Evolutionary conservation across 2,113 vertebrate species (phyloP).

Genomic region (Holacanthus passer): DNA sequence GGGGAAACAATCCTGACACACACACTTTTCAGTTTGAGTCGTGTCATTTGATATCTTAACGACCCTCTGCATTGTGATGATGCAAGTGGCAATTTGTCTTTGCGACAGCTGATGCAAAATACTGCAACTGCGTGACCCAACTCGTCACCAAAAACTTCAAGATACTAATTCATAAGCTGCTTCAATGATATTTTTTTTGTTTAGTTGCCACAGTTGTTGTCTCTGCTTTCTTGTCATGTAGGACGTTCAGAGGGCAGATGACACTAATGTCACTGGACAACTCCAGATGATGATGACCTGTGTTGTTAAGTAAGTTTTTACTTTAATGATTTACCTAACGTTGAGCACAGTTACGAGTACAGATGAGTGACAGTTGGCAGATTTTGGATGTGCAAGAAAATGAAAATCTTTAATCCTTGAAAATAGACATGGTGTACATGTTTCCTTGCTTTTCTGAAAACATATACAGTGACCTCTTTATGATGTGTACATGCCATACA

Average conservation of each 20-base stretch:
- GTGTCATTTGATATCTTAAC: constrained; percentile 10
- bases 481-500: not conserved
- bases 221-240: not conserved
- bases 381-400: too few species aligned
- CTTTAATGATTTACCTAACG: not conserved
- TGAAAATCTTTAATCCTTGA: not conserved
- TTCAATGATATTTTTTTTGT: not conserved
- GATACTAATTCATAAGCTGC: not conserved
- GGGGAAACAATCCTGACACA: not conserved
- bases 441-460: too few species aligned
- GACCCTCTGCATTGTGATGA: constrained; percentile 12
- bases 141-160: not conserved
- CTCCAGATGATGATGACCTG: not conserved
- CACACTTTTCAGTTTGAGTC: constrained; percentile 3
- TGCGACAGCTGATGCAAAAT: constrained; percentile 36
- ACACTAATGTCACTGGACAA: not conserved
- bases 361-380: not conserved
- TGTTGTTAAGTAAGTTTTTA: too few species aligned
- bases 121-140: constrained; percentile 21
- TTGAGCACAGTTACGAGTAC: too few species aligned
- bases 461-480: not conserved
- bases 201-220: constrained; percentile 4
- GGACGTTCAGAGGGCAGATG: not conserved
- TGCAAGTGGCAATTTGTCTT: constrained; percentile 4
- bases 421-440: not conserved